phyloP scores from a whole-genome alignment of 2,797 vertebrate genomes.

The Nyctibius grandis region DNA sequence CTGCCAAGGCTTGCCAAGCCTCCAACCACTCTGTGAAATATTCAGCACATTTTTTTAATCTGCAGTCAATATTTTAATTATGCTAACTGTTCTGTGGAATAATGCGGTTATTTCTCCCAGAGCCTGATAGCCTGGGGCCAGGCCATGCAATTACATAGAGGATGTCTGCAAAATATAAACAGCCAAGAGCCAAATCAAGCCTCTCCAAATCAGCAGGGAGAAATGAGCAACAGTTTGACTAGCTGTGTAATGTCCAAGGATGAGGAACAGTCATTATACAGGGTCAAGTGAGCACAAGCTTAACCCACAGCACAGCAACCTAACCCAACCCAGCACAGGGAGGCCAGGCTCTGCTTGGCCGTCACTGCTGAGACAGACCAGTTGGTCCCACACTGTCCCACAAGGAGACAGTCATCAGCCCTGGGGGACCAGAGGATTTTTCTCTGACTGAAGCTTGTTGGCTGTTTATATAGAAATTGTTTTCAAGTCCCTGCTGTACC shows the following conservation, averaged over 20 bases:
- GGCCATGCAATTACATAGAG: slow-evolving; percentile 16
- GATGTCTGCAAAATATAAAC: slow-evolving; percentile 28
- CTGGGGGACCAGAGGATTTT: background rate
- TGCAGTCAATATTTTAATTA: slow-evolving; percentile 66
- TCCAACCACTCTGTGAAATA: slow-evolving; percentile 31
- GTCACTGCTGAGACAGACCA: background rate
- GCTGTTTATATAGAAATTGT: background rate
- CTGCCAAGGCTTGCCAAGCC: slow-evolving; percentile 35
- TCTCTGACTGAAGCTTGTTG: background rate
- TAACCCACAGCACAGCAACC: background rate
- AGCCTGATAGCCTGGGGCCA: slow-evolving; percentile 40
- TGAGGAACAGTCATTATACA: fast-evolving
- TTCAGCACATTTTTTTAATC: slow-evolving; percentile 58
- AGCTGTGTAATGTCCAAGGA: background rate
- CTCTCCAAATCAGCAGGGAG: background rate
- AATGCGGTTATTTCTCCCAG: slow-evolving; percentile 29
- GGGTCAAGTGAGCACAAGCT: background rate
- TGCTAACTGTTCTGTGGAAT: slow-evolving; percentile 48
- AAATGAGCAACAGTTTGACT: background rate
- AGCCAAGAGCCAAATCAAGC: background rate
- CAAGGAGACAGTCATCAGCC: background rate
- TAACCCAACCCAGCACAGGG: background rate
- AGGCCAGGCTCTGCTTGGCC: background rate
- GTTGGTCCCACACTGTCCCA: background rate
- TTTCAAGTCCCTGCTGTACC: background rate